Evolutionary conservation across 2,797 vertebrate genomes (phyloP), one percentile per base, ranked within the genome.

Genomic region (Cossypha heuglini): DNA sequence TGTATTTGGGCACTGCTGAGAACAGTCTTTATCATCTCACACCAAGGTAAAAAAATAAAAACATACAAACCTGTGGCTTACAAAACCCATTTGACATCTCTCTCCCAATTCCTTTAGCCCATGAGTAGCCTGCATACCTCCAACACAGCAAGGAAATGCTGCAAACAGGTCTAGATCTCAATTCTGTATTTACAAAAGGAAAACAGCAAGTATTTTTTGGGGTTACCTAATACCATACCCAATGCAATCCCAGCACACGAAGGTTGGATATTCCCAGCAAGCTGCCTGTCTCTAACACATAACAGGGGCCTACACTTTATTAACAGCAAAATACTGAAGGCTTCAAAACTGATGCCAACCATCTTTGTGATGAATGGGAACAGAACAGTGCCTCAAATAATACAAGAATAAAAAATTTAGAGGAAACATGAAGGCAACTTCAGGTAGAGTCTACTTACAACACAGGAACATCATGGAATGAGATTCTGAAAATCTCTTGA

Each of bases 221-320:
- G 26, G 63, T 33, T 66, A 40, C 4, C 33, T 19, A n/a, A 16
- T 3, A 1, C 33, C 15, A 29, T 3, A n/a, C 28, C 40, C 22
- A 29, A 28, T 35, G 51, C 11, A 2, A 69, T 33, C 64, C 16
- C 20, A 0, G 54, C 1, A 1, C 5, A 4, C 2, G 19, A 88
- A 72, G 33, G 45, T 31, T 64, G 4, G 0, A 38, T 21, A 26
- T 20, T 68, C 42, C 20, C 40, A 38, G n/a, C 5, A 38, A 78
- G 45, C 28, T 7, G 2, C 25, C 2, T 5, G 11, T 61, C 46
- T 43, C 63, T 66, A 48, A 61, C 4, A 24, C 9, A 2, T 7
- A 40, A 58, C 15, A 31, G 21, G 37, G 13, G 37, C 37, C 37
- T 38, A 38, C 37, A 38, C 37, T 38, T 38, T 38, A 38, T 38